These are phyloP conservation scores for Pogoniulus pusillus DNA, from an alignment of 2,797 vertebrate genomes.

Conservation along the genomic window DNA sequence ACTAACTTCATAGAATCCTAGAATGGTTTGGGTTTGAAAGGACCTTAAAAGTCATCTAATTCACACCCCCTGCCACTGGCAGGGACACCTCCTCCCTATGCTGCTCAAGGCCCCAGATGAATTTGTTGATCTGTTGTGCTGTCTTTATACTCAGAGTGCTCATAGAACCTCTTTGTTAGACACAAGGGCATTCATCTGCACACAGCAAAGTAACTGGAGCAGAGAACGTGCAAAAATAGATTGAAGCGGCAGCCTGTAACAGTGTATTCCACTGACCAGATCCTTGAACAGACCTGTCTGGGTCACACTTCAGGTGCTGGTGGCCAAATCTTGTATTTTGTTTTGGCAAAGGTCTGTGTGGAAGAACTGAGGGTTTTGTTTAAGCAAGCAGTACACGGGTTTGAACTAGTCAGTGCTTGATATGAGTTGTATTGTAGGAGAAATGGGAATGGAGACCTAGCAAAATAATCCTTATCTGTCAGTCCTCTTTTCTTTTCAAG, in stretches of 20 bases:
- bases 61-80: too few species aligned
- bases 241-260: neutral
- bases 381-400: neutral
- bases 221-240: slow-evolving; percentile 1
- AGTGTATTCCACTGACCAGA: neutral
- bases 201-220: neutral
- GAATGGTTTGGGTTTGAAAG: too few species aligned
- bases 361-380: neutral
- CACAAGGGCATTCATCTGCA: neutral
- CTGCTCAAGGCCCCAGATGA: too few species aligned
- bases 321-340: neutral
- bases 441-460: neutral
- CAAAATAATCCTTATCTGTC: neutral
- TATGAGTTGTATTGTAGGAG: neutral
- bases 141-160: neutral
- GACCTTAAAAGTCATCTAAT: too few species aligned
- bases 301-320: neutral
- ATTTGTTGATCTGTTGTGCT: neutral
- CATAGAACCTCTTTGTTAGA: neutral
- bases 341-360: neutral
- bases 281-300: slow-evolving; percentile 13
- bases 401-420: neutral
- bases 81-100: too few species aligned
- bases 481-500: neutral
- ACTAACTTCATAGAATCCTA: neutral